phyloP scores from a whole-genome alignment of 2,113 vertebrate species.

The Salminus brasiliensis region DNA sequence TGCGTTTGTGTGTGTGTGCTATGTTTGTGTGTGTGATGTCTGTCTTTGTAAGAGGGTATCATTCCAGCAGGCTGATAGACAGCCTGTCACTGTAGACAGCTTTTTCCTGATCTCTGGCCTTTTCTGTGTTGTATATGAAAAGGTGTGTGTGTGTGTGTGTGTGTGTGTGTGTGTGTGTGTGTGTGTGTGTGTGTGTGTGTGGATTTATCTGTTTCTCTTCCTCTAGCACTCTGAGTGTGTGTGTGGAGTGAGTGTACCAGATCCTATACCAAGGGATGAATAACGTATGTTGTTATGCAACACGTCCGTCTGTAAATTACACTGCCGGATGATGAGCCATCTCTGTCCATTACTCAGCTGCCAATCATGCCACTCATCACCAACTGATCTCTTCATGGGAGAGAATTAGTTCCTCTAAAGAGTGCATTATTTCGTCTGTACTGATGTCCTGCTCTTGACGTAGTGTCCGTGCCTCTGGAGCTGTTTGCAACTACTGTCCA shows the following conservation, averaged over 20 bases:
- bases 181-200: background rate
- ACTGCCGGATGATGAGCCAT: background rate
- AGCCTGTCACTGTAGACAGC: no score
- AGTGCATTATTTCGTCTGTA: slow-evolving; percentile 4
- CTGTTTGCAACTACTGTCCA: slow-evolving; percentile 14
- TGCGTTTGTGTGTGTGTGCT: slow-evolving; percentile 6
- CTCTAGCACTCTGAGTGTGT: no score
- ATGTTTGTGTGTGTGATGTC: slow-evolving; percentile 1
- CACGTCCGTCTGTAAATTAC: no score
- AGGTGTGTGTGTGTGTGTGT: background rate
- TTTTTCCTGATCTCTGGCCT: slow-evolving; percentile 38
- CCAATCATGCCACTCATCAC: background rate
- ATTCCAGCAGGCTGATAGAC: slow-evolving; percentile 22
- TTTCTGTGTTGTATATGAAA: background rate
- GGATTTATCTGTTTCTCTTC: background rate
- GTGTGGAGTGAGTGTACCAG: background rate
- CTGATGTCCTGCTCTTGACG: slow-evolving; percentile 14
- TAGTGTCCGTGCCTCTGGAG: slow-evolving; percentile 20
- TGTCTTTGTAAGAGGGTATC: slow-evolving; percentile 10
- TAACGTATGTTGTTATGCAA: background rate
- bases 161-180: background rate
- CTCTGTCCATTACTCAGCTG: background rate
- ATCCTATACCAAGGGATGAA: background rate
- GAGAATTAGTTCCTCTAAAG: background rate
- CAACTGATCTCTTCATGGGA: background rate